Evolutionary conservation across 2,888 invertebrate species (phyloP), one percentile per base, ranked within the genome.

Genomic region (Tenthredo notha): DNA sequence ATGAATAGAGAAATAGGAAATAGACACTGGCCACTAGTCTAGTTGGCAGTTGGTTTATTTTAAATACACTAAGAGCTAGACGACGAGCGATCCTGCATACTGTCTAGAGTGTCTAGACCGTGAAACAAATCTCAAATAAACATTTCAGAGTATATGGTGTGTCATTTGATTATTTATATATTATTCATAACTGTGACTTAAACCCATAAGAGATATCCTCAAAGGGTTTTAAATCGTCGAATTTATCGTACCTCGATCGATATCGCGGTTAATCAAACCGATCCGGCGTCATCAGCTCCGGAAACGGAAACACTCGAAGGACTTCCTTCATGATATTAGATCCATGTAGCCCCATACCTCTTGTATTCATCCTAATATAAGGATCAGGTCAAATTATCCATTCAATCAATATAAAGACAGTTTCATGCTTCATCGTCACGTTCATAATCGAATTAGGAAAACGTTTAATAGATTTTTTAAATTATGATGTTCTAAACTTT

Each of bases 1-100:
- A 91, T 89, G 88, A 91, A 91, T 91, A 91, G 89, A 84, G 43
- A 84, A 88, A 89, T 88, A 88, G 88, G 85, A 90, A 90, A 87
- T 88, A 86, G 88, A 82, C 84, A 86, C 67, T 84, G 86, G 85
- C 85, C 87, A 88, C 85, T 90, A 87, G 89, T 89, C 86, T 77
- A 18, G 50, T 77, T 74, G 72, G 43, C 43, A 25, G 40, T 74
- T 25, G 43, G 40, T 74, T 74, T 74, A 40, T 74, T 74, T 37
- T 40, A n/a, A 43, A 40, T 5, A 74, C 21, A 43, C 43, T 12
- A 21, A n/a, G 33, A 33, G 4, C 33, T 33, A 7, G 21, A n/a
- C 15, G 7, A 74, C 72, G 21, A 18, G 21, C 7, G 72, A 21
- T 12, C 6, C n/a, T 72, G 9, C 6, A 72, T 40, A n/a, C n/a